A percentile compares a stretch with the other conserved stretches of the same genome.
These are phyloP conservation scores for Camptogramma bilineatum DNA, from an alignment of 2,888 invertebrate species.

Conservation along the genomic window DNA sequence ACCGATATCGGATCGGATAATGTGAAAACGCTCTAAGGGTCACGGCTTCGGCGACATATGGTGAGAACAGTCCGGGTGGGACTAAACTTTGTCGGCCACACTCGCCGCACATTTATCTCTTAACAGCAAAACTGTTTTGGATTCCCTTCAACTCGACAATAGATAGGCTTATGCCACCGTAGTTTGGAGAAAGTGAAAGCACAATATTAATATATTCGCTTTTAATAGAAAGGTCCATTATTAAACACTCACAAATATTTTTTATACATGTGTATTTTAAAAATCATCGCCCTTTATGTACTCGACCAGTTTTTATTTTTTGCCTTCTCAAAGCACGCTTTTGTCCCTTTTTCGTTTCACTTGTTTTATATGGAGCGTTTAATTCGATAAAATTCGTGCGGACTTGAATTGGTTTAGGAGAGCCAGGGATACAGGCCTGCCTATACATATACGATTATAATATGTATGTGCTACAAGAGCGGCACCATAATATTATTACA, in stretches of 20 bases:
- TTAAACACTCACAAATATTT: background rate
- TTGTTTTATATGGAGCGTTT: constrained; percentile 78
- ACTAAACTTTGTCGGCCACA: constrained; percentile 69
- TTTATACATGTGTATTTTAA: background rate
- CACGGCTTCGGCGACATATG: constrained; percentile 72
- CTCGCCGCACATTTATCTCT: constrained; percentile 74
- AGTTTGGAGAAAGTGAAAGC: background rate
- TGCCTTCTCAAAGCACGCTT: constrained; percentile 62
- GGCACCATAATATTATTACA: constrained; percentile 42
- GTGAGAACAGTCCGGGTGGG: constrained; percentile 69
- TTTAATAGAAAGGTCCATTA: background rate
- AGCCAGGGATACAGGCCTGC: constrained; percentile 59
- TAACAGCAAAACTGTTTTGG: constrained; percentile 62
- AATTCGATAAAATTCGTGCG: constrained; percentile 77
- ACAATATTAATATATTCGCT: background rate
- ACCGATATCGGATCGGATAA: too few relatives aligned
- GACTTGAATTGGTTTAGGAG: constrained; percentile 70
- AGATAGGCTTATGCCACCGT: background rate
- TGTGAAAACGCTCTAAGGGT: too few relatives aligned
- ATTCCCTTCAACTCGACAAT: constrained; percentile 44
- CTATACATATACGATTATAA: constrained; percentile 38
- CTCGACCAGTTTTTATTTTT: constrained; percentile 34
- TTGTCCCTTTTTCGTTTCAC: constrained; percentile 74
- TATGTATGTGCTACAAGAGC: constrained; percentile 47
- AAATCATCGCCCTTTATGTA: constrained; percentile 1